phyloP scores from a whole-genome alignment of 1,140 invertebrate species.

The Calliopsis andreniformis region DNA sequence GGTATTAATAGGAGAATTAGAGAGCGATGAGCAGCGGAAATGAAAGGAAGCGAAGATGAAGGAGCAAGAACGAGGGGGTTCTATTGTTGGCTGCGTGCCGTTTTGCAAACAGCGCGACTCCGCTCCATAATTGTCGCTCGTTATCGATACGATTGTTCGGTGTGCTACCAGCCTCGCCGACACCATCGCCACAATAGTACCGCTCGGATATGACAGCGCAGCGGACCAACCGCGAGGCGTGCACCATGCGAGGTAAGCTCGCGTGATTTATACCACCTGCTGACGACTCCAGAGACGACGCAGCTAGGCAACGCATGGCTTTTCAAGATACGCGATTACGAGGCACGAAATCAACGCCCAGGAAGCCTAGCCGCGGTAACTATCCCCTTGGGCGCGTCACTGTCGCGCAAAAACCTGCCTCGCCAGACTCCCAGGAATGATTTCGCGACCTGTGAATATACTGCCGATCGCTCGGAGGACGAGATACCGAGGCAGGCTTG shows the following conservation, averaged over 20 bases:
- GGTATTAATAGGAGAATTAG: constrained; percentile 31
- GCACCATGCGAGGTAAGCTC: constrained; percentile 41
- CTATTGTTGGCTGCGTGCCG: constrained; percentile 52
- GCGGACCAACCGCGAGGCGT: constrained; percentile 40
- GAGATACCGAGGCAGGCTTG: not conserved
- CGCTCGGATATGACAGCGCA: constrained; percentile 65
- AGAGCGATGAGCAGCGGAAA: not conserved
- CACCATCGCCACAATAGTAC: constrained; percentile 57
- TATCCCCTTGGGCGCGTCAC: not conserved
- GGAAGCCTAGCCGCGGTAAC: not conserved
- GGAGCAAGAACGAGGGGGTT: not conserved
- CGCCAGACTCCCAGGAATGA: too few species aligned
- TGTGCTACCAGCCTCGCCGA: constrained; percentile 34
- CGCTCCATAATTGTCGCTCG: constrained; percentile 74
- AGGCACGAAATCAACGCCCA: constrained; percentile 8
- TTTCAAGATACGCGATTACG: constrained; percentile 18
- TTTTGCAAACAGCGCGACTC: constrained; percentile 57
- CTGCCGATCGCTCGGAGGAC: not conserved
- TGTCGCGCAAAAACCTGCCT: constrained; percentile 21
- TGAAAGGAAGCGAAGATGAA: not conserved
- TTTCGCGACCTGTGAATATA: too few species aligned
- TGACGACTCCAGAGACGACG: constrained; percentile 30
- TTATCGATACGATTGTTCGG: constrained; percentile 74
- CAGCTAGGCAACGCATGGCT: not conserved
- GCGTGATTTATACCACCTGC: constrained; percentile 58